A percentile compares a stretch with the other conserved stretches of the same genome.
Evolutionary conservation across 2,888 invertebrate species (phyloP).

Genomic region (Neelides folsomi): DNA sequence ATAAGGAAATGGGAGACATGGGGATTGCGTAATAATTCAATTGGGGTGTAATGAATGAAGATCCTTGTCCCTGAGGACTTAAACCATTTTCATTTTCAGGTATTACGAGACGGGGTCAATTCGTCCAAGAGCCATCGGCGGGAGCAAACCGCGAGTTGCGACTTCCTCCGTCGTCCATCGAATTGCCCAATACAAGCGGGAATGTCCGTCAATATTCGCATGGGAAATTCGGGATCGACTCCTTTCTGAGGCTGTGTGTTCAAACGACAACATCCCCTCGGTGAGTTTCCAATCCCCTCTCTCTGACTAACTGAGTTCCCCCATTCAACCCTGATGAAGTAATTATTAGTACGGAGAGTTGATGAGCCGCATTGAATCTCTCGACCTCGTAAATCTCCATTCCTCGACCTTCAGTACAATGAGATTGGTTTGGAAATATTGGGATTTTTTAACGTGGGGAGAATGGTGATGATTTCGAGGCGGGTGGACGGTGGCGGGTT

Average conservation of each 20-base stretch:
- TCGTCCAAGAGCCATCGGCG: conserved; percentile 91
- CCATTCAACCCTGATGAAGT: background rate
- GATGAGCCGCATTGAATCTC: background rate
- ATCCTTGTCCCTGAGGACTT: too few relatives aligned
- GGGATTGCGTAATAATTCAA: too few relatives aligned
- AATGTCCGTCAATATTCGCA: conserved; percentile 95
- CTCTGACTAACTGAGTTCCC: background rate
- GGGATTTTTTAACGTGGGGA: too few relatives aligned
- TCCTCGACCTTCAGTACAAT: too few relatives aligned
- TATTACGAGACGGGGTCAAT: conserved; percentile 98
- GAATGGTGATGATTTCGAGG: too few relatives aligned
- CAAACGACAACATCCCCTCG: conserved; percentile 93
- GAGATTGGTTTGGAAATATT: too few relatives aligned
- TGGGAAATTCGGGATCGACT: conserved; percentile 96
- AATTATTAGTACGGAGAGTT: background rate
- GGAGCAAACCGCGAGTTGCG: conserved; percentile 89
- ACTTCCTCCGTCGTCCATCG: conserved; percentile 86
- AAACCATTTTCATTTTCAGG: conserved; percentile 44
- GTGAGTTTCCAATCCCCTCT: conserved; percentile 53
- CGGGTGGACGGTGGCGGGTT: too few relatives aligned
- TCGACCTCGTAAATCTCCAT: too few relatives aligned
- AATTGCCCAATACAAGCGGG: conserved; percentile 91
- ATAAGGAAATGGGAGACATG: too few relatives aligned
- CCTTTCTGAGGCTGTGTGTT: conserved; percentile 86
- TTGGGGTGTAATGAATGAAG: too few relatives aligned